Evolutionary conservation across 2,888 invertebrate species (phyloP).

Genomic region (Panzeria rudis): DNA sequence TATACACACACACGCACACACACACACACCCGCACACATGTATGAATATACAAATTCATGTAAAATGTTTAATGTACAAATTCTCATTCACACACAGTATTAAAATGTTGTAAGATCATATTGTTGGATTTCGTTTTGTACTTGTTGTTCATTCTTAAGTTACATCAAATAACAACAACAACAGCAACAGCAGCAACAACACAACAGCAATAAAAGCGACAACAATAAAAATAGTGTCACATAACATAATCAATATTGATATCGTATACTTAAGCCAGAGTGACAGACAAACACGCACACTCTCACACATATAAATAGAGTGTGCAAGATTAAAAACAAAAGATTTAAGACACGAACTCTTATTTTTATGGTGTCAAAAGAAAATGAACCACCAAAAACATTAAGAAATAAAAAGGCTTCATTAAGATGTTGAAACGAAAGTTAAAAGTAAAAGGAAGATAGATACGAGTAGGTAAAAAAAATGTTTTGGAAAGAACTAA

Average conservation of each 20-base stretch:
- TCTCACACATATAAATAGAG: constrained; percentile 21
- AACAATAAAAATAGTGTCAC: constrained; percentile 51
- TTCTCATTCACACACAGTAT: constrained; percentile 49
- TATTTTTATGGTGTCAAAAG: constrained; percentile 28
- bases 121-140: constrained; percentile 49
- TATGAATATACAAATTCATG: constrained; percentile 7
- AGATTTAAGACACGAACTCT: constrained; percentile 62
- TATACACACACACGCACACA: neutral
- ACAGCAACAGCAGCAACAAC: neutral
- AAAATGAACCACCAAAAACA: neutral
- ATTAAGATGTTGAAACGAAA: constrained; percentile 25
- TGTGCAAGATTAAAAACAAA: constrained; percentile 56
- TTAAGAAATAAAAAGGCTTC: constrained; percentile 42
- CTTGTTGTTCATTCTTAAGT: constrained; percentile 64
- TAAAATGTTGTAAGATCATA: constrained; percentile 49
- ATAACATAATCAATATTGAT: constrained; percentile 67
- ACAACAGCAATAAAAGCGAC: neutral
- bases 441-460: constrained; percentile 25
- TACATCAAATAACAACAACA: constrained; percentile 49
- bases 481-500: neutral
- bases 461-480: too few species aligned
- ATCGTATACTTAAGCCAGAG: constrained; percentile 7
- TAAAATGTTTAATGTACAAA: constrained; percentile 40
- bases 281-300: constrained; percentile 28
- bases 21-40: neutral